Percentiles rank a stretch among this genome's conserved stretches.
Evolutionary conservation across 2,797 vertebrate genomes (phyloP).

Genomic region (Gobionotothen gibberifrons): DNA sequence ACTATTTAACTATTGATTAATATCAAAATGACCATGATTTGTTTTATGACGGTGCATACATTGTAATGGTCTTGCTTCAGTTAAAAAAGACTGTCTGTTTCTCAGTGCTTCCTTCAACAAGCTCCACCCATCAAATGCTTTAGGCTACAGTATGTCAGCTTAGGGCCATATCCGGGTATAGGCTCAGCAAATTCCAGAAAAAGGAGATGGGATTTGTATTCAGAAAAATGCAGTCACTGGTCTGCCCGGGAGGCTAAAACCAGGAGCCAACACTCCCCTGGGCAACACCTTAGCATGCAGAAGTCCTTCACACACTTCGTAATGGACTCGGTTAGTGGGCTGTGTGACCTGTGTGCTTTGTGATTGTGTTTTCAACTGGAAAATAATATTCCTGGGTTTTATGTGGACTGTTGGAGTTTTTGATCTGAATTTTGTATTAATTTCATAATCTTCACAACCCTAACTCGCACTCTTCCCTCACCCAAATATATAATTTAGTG

Average conservation of each 20-base stretch:
- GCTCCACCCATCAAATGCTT: not conserved
- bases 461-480: not conserved
- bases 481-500: not conserved
- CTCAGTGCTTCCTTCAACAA: not conserved
- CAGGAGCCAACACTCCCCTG: conserved; percentile 1
- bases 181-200: conserved; percentile 1
- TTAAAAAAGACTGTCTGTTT: not conserved
- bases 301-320: not conserved
- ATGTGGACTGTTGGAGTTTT: not conserved
- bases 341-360: conserved; percentile 18
- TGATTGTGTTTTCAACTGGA: conserved; percentile 16
- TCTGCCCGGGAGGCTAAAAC: not conserved
- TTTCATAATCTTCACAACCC: not conserved
- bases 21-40: too few species aligned
- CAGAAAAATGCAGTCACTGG: not conserved
- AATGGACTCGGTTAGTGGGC: conserved; percentile 23
- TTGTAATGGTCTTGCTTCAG: not conserved
- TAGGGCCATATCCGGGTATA: conserved; percentile 1
- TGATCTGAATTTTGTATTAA: conserved; percentile 4
- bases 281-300: not conserved
- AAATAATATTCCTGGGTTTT: conserved; percentile 13
- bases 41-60: not conserved
- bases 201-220: not conserved
- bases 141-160: not conserved
- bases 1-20: too few species aligned